Conservation (phyloP, 2,888 invertebrate genomes). For the Thecophora atra region DNA sequence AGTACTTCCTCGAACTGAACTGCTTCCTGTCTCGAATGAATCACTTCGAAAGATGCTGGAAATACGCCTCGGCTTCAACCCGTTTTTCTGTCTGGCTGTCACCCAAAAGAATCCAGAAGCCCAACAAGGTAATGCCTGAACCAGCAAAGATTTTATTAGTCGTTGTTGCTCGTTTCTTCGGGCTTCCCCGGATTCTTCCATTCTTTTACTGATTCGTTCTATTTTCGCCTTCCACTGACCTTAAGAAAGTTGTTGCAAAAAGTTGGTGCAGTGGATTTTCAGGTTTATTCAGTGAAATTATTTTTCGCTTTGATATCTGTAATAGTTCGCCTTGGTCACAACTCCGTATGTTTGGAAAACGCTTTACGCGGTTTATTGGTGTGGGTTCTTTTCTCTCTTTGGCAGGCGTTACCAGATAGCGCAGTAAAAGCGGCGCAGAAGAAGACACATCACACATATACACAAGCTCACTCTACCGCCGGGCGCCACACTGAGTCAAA, state of each 20-base stretch:
- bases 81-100: conserved; percentile 10
- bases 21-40: conserved; percentile 30
- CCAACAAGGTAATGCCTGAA: too few species aligned
- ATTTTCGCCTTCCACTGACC: too few species aligned
- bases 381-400: conserved; percentile 33
- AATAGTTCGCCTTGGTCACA: too few species aligned
- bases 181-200: not conserved
- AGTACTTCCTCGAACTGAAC: too few species aligned
- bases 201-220: conserved; percentile 1
- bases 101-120: conserved; percentile 22
- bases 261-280: conserved; percentile 51
- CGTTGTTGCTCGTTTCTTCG: conserved; percentile 14
- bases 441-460: not conserved
- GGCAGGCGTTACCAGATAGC: conserved; percentile 19
- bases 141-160: conserved; percentile 28
- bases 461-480: not conserved
- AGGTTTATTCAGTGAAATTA: conserved; percentile 54
- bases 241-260: too few species aligned
- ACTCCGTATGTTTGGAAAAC: not conserved
- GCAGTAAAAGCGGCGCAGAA: not conserved
- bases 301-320: too few species aligned
- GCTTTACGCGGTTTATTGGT: conserved; percentile 5
- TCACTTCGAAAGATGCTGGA: conserved; percentile 31
- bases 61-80: too few species aligned
- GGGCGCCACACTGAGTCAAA: not conserved